Conservation (phyloP, 1,140 invertebrate species). For the Apis florea region DNA sequence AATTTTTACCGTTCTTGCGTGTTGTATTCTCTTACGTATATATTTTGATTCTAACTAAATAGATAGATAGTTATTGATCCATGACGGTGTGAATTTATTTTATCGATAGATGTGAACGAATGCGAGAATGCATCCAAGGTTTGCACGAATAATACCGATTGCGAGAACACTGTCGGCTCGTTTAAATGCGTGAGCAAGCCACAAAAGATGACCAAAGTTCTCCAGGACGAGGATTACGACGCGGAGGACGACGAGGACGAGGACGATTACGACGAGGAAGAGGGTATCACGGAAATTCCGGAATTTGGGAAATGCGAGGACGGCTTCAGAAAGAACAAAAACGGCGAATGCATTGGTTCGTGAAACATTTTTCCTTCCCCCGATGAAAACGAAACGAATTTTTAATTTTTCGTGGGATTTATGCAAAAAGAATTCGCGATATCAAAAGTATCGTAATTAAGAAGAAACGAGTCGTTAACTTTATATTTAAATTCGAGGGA, state of each 20-base stretch:
- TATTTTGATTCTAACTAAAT: no score
- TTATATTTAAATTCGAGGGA: no score
- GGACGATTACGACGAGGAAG: conserved; percentile 62
- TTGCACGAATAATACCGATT: conserved; percentile 81
- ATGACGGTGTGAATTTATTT: neutral
- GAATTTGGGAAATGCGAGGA: conserved; percentile 78
- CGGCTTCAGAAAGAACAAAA: conserved; percentile 80
- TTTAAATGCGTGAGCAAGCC: conserved; percentile 79
- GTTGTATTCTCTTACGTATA: no score
- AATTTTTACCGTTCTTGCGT: no score
- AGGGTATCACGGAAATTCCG: conserved; percentile 71
- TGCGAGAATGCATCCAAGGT: conserved; percentile 81
- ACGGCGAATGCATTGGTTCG: conserved; percentile 78
- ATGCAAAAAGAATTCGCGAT: no score
- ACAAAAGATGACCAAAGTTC: conserved; percentile 69
- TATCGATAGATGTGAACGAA: conserved; percentile 85
- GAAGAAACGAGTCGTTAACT: no score
- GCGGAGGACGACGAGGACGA: conserved; percentile 67
- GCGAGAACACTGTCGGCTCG: conserved; percentile 82
- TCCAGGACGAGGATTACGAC: conserved; percentile 74
- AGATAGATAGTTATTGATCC: no score
- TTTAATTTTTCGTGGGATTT: no score
- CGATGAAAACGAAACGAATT: neutral
- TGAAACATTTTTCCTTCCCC: neutral
- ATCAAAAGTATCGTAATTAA: no score